phyloP scores from a whole-genome alignment of 2,113 vertebrate genomes.

The Corythoichthys haematopterus region DNA sequence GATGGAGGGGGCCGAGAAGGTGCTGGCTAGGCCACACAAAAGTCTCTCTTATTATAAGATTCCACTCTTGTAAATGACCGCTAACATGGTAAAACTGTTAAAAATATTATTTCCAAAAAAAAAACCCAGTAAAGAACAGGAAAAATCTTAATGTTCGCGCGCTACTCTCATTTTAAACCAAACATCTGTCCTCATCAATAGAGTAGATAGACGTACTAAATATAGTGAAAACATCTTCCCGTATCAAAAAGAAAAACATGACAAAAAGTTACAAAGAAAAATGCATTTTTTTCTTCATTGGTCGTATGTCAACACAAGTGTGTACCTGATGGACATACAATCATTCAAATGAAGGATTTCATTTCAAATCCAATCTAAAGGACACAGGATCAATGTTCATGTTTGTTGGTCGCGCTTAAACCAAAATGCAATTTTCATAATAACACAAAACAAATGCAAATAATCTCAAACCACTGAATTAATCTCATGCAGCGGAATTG shows the following conservation, averaged over 20 bases:
- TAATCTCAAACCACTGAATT: constrained; percentile 26
- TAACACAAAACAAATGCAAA: constrained; percentile 13
- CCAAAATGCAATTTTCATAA: constrained; percentile 18
- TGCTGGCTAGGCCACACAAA: constrained; percentile 14
- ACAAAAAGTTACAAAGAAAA: neutral
- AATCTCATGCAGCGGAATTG: constrained; percentile 13
- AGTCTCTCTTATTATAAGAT: constrained; percentile 29
- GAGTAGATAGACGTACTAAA: neutral
- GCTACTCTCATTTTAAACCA: neutral
- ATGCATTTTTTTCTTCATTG: neutral
- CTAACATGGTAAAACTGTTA: constrained; percentile 10
- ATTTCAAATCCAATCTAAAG: constrained; percentile 30
- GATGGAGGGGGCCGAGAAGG: constrained; percentile 33
- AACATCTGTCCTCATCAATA: neutral
- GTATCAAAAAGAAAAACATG: neutral
- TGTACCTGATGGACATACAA: neutral
- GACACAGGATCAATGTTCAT: constrained; percentile 50
- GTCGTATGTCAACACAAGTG: neutral
- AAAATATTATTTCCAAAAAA: neutral
- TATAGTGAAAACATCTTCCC: neutral
- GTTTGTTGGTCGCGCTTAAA: constrained; percentile 24
- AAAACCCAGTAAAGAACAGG: neutral
- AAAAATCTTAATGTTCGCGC: neutral
- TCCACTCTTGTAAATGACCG: constrained; percentile 19
- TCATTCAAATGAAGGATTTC: constrained; percentile 8